phyloP scores from a whole-genome alignment of 92 coral and sea anemone genomes.

The Epizoanthus rinbou region DNA sequence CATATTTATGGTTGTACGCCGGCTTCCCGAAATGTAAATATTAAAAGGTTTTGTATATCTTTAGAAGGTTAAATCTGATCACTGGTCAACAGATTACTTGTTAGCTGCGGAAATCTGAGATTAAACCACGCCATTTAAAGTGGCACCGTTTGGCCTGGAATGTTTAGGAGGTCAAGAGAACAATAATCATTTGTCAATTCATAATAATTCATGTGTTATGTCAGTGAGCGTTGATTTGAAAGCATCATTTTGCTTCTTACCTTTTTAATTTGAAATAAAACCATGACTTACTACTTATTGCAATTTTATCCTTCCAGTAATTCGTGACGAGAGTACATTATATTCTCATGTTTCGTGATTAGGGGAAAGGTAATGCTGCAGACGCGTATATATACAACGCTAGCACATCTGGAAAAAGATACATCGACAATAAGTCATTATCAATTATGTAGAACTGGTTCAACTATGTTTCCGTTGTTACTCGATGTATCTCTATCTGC shows the following conservation, averaged over 20 bases:
- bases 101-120: slow-evolving; percentile 34
- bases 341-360: slow-evolving; percentile 2
- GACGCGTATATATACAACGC: background rate
- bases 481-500: background rate
- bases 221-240: background rate
- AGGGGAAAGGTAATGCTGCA: background rate
- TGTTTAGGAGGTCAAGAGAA: slow-evolving; percentile 10
- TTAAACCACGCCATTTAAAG: background rate
- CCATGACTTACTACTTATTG: background rate
- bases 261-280: background rate
- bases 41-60: background rate
- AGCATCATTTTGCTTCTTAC: background rate
- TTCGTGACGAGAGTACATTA: background rate
- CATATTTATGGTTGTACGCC: background rate
- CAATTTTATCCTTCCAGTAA: background rate
- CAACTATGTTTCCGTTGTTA: background rate
- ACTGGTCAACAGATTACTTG: background rate
- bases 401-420: background rate
- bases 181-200: background rate
- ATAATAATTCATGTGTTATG: background rate
- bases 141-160: slow-evolving; percentile 29
- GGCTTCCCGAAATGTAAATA: background rate
- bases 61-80: background rate
- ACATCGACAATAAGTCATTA: background rate
- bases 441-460: background rate